Conservation (phyloP, 23 tunicate genomes). For the Styela plicata region DNA sequence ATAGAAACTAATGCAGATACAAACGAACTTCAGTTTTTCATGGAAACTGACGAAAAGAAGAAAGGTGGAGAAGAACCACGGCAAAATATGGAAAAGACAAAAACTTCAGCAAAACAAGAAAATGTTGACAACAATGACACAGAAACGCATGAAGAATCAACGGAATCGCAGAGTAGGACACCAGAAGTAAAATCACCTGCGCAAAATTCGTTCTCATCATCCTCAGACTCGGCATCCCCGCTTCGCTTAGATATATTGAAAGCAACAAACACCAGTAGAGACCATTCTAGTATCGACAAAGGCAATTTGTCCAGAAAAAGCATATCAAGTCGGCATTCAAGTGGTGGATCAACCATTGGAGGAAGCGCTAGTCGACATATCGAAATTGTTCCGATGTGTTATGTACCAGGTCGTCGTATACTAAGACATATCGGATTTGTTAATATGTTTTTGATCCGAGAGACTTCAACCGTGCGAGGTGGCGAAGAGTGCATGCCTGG, state of each 20-base stretch:
- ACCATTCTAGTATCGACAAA: not conserved
- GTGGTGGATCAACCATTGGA: not conserved
- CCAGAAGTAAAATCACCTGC: not conserved
- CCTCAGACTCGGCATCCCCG: not conserved
- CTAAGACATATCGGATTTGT: conserved; percentile 44
- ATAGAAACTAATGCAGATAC: not conserved
- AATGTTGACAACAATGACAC: not conserved
- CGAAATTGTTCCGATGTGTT: conserved; percentile 19
- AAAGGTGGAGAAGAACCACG: not conserved
- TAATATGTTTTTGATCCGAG: conserved; percentile 78
- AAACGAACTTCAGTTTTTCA: conserved; percentile 13
- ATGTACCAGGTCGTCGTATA: conserved; percentile 21
- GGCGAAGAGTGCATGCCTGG: conserved; percentile 61
- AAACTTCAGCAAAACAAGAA: not conserved
- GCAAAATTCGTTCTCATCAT: not conserved
- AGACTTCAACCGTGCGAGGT: conserved; percentile 79
- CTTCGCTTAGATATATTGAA: not conserved
- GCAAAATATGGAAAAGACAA: not conserved
- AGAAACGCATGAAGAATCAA: not conserved
- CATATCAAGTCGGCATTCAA: not conserved
- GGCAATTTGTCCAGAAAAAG: not conserved
- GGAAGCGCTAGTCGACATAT: conserved; percentile 25
- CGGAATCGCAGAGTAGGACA: not conserved
- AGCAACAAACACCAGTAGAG: not conserved
- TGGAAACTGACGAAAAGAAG: not conserved